Conservation (phyloP, 2,888 invertebrate genomes). For the Ethmia dodecea region DNA sequence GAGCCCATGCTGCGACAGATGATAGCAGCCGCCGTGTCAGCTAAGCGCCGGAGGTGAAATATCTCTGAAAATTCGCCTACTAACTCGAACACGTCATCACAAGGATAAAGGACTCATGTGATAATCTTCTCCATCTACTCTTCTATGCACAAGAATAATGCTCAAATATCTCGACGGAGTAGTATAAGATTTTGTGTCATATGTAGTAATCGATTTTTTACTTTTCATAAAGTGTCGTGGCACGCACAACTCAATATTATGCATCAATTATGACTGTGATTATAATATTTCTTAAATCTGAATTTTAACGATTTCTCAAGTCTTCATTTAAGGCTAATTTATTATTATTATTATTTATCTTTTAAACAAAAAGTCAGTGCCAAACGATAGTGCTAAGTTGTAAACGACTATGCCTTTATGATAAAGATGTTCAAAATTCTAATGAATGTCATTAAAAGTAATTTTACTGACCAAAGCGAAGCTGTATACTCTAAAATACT, state of each 20-base stretch:
- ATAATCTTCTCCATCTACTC: slow-evolving; percentile 62
- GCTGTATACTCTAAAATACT: slow-evolving; percentile 22
- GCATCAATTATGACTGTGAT: slow-evolving; percentile 70
- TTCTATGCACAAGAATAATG: slow-evolving; percentile 72
- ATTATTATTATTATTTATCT: slow-evolving; percentile 46
- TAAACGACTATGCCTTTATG: slow-evolving; percentile 65
- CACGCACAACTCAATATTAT: slow-evolving; percentile 53
- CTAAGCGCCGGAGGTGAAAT: slow-evolving; percentile 84
- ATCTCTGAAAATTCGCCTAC: slow-evolving; percentile 30
- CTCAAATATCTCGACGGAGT: slow-evolving; percentile 72
- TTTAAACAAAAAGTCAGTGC: slow-evolving; percentile 65
- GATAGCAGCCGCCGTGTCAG: slow-evolving; percentile 89
- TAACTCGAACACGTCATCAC: slow-evolving; percentile 49
- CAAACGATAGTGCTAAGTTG: slow-evolving; percentile 74
- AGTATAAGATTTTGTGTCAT: slow-evolving; percentile 76
- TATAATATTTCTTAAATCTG: slow-evolving; percentile 52
- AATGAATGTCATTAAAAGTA: slow-evolving; percentile 41
- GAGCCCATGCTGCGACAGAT: slow-evolving; percentile 94
- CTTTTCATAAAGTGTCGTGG: slow-evolving; percentile 60
- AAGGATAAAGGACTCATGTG: slow-evolving; percentile 53
- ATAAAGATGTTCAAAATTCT: slow-evolving; percentile 59
- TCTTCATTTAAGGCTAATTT: slow-evolving; percentile 56
- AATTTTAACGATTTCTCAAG: slow-evolving; percentile 43
- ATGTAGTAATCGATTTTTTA: slow-evolving; percentile 63
- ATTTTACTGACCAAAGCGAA: slow-evolving; percentile 58